Evolutionary conservation across 1,140 invertebrate species (phyloP).

Genomic region (Cydia amplana): DNA sequence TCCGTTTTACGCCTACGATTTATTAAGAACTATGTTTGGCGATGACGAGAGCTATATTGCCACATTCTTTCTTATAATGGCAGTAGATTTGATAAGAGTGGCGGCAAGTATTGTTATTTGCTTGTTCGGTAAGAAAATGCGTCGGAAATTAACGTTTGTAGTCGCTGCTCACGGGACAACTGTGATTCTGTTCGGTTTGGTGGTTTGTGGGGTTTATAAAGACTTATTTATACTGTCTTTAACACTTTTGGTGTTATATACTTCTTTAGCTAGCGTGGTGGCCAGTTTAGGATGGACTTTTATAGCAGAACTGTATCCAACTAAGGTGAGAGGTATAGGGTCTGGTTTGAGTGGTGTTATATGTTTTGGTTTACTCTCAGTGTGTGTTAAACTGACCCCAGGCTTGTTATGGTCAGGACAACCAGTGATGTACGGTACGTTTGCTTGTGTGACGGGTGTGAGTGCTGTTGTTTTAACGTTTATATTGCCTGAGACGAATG

Average conservation of each 20-base stretch:
- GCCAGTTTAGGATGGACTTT: slow-evolving; percentile 55
- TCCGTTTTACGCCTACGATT: slow-evolving; percentile 56
- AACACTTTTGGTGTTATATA: slow-evolving; percentile 39
- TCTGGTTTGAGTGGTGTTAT: slow-evolving; percentile 48
- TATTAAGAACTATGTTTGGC: slow-evolving; percentile 50
- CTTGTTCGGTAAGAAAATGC: slow-evolving; percentile 47
- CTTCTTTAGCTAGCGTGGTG: slow-evolving; percentile 46
- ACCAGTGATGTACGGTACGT: slow-evolving; percentile 42
- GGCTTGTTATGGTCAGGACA: slow-evolving; percentile 44
- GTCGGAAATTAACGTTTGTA: slow-evolving; percentile 48
- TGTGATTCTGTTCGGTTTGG: slow-evolving; percentile 45
- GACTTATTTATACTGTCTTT: not conserved
- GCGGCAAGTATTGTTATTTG: slow-evolving; percentile 43
- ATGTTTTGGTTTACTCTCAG: slow-evolving; percentile 47
- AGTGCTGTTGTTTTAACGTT: slow-evolving; percentile 77
- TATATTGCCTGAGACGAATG: slow-evolving; percentile 83
- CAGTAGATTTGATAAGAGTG: slow-evolving; percentile 46
- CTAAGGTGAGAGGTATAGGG: slow-evolving; percentile 57
- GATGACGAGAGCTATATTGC: slow-evolving; percentile 44
- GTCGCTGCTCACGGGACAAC: slow-evolving; percentile 45
- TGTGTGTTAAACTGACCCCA: slow-evolving; percentile 52
- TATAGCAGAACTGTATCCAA: slow-evolving; percentile 62
- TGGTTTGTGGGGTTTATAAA: slow-evolving; percentile 36
- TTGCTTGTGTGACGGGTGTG: slow-evolving; percentile 49
- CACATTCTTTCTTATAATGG: slow-evolving; percentile 48